phyloP scores from a whole-genome alignment of 1,140 invertebrate genomes.

The Scaptodrosophila lebanonensis region DNA sequence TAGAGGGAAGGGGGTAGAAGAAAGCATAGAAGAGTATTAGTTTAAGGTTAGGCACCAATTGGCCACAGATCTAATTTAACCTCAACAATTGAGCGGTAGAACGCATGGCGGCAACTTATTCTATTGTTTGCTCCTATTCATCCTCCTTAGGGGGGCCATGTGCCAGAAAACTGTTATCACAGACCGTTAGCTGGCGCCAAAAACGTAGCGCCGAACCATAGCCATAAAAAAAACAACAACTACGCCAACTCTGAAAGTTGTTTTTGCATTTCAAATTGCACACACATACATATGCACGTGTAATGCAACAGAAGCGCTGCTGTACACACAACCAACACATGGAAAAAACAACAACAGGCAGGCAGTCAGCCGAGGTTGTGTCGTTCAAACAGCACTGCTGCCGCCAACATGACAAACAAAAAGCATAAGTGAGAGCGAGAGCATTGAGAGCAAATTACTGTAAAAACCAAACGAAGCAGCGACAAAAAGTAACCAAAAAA shows the following conservation, averaged over 20 bases:
- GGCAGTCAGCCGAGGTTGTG: constrained; percentile 38
- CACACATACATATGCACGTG: constrained; percentile 15
- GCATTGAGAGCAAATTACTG: constrained; percentile 57
- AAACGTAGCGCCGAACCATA: constrained; percentile 4
- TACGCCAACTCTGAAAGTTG: constrained; percentile 10
- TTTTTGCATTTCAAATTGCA: constrained; percentile 24
- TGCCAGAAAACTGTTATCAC: not conserved
- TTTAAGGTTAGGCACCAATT: constrained; percentile 35
- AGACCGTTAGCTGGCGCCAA: constrained; percentile 50
- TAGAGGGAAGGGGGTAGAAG: constrained; percentile 46
- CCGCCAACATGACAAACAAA: constrained; percentile 72
- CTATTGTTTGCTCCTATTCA: constrained; percentile 10
- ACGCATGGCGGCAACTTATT: constrained; percentile 30
- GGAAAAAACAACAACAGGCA: constrained; percentile 35
- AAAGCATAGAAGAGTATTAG: not conserved
- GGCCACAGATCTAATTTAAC: constrained; percentile 56
- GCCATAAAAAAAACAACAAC: not conserved
- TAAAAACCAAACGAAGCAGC: constrained; percentile 66
- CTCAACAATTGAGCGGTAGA: constrained; percentile 35
- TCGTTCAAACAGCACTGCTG: constrained; percentile 34
- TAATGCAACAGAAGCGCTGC: constrained; percentile 21
- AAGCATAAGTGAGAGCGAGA: constrained; percentile 62
- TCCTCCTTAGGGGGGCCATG: constrained; percentile 30
- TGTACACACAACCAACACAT: constrained; percentile 29
- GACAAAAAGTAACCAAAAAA: constrained; percentile 51